These are phyloP conservation scores for Cynopterus sphinx DNA, from an alignment of 2,797 vertebrate species.

Conservation along the genomic window DNA sequence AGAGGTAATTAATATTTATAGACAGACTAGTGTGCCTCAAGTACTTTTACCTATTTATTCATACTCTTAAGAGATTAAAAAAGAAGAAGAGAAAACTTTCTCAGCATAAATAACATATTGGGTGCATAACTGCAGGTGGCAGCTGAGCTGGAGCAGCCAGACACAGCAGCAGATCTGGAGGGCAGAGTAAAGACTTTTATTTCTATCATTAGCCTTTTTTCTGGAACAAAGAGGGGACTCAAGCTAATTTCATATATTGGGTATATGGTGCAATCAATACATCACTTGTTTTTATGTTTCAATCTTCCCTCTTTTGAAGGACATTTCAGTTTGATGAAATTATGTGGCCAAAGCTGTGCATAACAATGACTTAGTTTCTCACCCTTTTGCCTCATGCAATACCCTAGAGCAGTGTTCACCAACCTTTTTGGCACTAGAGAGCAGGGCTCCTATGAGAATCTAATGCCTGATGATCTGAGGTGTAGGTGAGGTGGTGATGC, in stretches of 20 bases:
- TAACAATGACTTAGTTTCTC: neutral
- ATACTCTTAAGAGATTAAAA: neutral
- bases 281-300: slow-evolving; percentile 12
- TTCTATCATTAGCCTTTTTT: neutral
- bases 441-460: too few species aligned
- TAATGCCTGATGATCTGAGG: too few species aligned
- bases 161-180: neutral
- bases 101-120: neutral
- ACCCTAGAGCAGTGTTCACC: neutral
- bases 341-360: neutral
- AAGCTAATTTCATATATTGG: neutral
- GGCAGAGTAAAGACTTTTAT: neutral
- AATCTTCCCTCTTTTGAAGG: neutral
- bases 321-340: neutral
- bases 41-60: slow-evolving; percentile 33
- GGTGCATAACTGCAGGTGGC: neutral
- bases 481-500: too few species aligned
- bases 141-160: neutral
- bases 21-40: neutral
- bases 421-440: too few species aligned
- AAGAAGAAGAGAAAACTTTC: neutral
- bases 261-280: neutral
- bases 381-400: neutral
- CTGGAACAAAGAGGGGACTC: neutral
- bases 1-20: slow-evolving; percentile 27